A percentile compares a stretch with the other conserved stretches of the same genome.
These are phyloP conservation scores for Prietella phreatophila DNA, from an alignment of 2,113 vertebrate genomes.

Conservation along the genomic window DNA sequence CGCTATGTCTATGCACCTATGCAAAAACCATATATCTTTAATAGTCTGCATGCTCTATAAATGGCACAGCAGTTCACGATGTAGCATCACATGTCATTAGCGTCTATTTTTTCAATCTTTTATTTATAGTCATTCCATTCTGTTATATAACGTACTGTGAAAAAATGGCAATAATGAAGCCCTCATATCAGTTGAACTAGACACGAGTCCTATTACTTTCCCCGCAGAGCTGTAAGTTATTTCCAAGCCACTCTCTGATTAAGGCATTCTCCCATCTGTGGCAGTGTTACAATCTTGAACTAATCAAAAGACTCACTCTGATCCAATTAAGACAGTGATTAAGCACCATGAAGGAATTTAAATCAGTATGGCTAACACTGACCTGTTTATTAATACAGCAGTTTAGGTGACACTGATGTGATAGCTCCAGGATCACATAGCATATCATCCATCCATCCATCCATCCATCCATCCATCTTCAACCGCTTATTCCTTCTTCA, in stretches of 20 bases:
- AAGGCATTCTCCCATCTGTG: constrained; percentile 15
- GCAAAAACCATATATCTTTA: not conserved
- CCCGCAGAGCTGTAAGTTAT: constrained; percentile 3
- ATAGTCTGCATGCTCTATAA: not conserved
- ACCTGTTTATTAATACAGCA: constrained; percentile 21
- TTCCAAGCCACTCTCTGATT: constrained; percentile 21
- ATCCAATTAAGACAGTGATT: constrained; percentile 39
- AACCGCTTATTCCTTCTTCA: no score
- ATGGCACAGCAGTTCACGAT: not conserved
- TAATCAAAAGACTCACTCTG: constrained; percentile 36
- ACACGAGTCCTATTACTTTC: not conserved
- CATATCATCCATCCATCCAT: no score
- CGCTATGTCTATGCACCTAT: not conserved
- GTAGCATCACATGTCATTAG: not conserved
- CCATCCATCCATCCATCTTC: no score
- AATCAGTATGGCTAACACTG: constrained; percentile 23
- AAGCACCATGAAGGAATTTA: constrained; percentile 33
- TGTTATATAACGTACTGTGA: not conserved
- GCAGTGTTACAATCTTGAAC: constrained; percentile 15
- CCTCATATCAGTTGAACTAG: not conserved
- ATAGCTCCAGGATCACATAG: no score
- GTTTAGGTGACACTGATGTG: not conserved
- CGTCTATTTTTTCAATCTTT: not conserved
- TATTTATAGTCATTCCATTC: not conserved
- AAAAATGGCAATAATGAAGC: not conserved